phyloP scores from a whole-genome alignment of 1,140 invertebrate species.

The Cryptotermes secundus region DNA sequence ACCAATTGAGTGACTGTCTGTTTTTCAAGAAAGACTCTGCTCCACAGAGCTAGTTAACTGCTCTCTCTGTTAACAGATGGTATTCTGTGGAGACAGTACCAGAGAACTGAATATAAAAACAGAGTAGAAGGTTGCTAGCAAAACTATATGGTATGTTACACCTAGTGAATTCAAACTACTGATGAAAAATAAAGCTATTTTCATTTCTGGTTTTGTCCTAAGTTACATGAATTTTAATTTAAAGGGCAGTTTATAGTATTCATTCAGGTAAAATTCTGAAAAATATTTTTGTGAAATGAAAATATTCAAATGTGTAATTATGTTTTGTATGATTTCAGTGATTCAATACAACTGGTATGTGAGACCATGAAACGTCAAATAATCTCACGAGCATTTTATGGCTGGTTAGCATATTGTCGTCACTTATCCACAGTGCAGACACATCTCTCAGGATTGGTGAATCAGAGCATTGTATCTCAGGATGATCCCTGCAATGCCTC shows the following conservation, averaged over 20 bases:
- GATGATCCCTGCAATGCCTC: conserved; percentile 38
- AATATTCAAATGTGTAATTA: neutral
- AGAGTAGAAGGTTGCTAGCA: too few species aligned
- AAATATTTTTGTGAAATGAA: neutral
- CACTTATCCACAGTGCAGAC: conserved; percentile 89
- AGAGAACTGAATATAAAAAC: too few species aligned
- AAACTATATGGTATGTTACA: too few species aligned
- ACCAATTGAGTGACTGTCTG: too few species aligned
- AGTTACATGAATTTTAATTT: too few species aligned
- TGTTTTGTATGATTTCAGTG: conserved; percentile 43
- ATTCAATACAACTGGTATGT: conserved; percentile 74
- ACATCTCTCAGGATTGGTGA: conserved; percentile 86
- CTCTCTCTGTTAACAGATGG: too few species aligned
- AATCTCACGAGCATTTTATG: conserved; percentile 92
- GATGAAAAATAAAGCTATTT: neutral
- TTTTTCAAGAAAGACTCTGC: too few species aligned
- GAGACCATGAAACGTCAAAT: conserved; percentile 93
- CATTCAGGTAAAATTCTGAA: neutral
- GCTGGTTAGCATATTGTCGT: conserved; percentile 91
- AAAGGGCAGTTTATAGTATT: too few species aligned
- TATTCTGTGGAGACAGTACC: too few species aligned
- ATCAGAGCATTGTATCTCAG: conserved; percentile 44
- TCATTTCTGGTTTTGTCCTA: neutral
- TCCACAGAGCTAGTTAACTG: too few species aligned
- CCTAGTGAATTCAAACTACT: too few species aligned